Evolutionary conservation across 2,797 vertebrate genomes (phyloP).

Genomic region (Luscinia luscinia): DNA sequence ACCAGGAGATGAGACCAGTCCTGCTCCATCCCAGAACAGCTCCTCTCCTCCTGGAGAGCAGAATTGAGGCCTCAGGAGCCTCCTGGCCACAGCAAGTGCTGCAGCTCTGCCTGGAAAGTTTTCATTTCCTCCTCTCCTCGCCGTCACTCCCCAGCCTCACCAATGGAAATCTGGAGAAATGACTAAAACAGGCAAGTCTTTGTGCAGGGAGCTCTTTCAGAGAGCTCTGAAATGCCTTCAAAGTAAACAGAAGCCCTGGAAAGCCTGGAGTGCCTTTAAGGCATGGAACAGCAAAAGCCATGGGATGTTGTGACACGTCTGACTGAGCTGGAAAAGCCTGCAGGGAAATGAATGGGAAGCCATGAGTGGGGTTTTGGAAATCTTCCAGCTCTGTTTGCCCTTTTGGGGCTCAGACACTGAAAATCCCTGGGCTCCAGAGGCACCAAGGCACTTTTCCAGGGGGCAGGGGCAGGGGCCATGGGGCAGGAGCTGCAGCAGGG

Average conservation of each 20-base stretch:
- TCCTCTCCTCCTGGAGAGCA: not conserved
- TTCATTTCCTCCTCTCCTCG: slow-evolving; percentile 34
- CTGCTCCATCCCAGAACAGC: not conserved
- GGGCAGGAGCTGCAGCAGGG: not conserved
- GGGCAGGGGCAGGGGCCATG: fast-evolving
- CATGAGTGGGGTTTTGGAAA: fast-evolving
- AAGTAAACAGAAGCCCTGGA: not conserved
- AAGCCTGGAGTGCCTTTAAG: not conserved
- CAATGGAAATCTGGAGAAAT: not conserved
- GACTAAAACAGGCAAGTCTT: slow-evolving; percentile 20
- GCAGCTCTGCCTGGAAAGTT: slow-evolving; percentile 64
- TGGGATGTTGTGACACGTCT: not conserved
- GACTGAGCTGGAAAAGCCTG: not conserved
- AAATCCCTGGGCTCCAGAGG: not conserved
- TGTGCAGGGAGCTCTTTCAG: slow-evolving; percentile 1
- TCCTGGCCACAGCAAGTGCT: not conserved
- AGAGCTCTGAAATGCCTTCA: slow-evolving; percentile 20
- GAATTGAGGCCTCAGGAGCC: not conserved
- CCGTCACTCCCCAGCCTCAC: not conserved
- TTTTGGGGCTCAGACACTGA: not conserved
- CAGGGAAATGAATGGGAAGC: not conserved
- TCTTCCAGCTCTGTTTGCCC: not conserved
- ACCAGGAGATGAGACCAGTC: not conserved
- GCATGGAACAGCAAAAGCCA: not conserved
- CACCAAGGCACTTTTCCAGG: not conserved